These are phyloP conservation scores for Halotydeus destructor DNA, from an alignment of 1,140 invertebrate genomes.

Conservation along the genomic window DNA sequence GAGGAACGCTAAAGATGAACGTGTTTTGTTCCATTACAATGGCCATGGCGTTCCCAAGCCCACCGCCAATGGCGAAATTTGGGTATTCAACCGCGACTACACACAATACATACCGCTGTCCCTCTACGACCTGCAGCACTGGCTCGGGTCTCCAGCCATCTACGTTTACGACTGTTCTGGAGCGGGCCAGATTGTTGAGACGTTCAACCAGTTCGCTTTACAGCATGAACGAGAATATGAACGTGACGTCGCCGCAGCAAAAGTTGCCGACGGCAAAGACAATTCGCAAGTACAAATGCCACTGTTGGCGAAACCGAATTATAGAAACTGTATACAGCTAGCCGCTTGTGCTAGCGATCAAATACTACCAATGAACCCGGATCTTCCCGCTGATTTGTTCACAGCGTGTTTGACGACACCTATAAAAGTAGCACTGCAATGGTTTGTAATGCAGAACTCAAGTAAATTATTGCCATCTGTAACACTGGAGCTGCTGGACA, in stretches of 20 bases:
- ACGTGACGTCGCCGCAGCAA: slow-evolving; percentile 26
- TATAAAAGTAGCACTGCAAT: slow-evolving; percentile 84
- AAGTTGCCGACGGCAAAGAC: neutral
- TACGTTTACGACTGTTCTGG: slow-evolving; percentile 99
- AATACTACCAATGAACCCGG: slow-evolving; percentile 86
- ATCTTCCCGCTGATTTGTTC: slow-evolving; percentile 95
- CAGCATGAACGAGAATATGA: slow-evolving; percentile 74
- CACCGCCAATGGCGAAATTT: slow-evolving; percentile 94
- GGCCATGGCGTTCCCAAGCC: slow-evolving; percentile 97
- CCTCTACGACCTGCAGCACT: slow-evolving; percentile 90
- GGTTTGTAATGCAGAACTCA: slow-evolving; percentile 73
- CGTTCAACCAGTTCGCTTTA: slow-evolving; percentile 71
- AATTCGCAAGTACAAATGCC: neutral
- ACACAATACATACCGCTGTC: slow-evolving; percentile 98
- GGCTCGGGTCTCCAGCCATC: slow-evolving; percentile 96
- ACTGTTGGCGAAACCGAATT: slow-evolving; percentile 23
- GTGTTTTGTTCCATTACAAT: slow-evolving; percentile 98
- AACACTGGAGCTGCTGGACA: slow-evolving; percentile 63
- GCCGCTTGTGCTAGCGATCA: slow-evolving; percentile 80
- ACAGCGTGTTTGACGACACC: slow-evolving; percentile 94
- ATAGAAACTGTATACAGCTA: slow-evolving; percentile 82
- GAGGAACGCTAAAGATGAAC: slow-evolving; percentile 94
- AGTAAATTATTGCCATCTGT: slow-evolving; percentile 56
- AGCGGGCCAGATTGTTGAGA: slow-evolving; percentile 83
- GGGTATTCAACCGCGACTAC: slow-evolving; percentile 97